Evolutionary conservation across 2,888 invertebrate species (phyloP).

Genomic region (Lypha dubia): DNA sequence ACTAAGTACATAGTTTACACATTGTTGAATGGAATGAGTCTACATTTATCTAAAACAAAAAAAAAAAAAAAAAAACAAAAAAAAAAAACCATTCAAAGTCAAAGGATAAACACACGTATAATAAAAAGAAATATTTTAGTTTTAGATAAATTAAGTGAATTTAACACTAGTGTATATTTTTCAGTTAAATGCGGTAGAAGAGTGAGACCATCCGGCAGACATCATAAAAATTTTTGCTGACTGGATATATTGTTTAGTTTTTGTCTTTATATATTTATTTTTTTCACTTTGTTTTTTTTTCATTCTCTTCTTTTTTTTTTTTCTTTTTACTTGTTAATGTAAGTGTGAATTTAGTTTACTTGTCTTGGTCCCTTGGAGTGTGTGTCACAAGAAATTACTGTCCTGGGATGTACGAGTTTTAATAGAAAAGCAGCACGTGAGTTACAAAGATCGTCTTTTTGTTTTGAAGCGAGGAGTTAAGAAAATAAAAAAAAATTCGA

Average conservation of each 20-base stretch:
- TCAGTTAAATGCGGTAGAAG: neutral
- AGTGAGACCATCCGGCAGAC: constrained; percentile 60
- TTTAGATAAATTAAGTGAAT: constrained; percentile 58
- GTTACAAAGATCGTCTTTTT: constrained; percentile 10
- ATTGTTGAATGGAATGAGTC: constrained; percentile 46
- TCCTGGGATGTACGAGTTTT: constrained; percentile 44
- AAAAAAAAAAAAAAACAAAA: constrained; percentile 43
- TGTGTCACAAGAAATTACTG: constrained; percentile 65
- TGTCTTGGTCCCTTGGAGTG: constrained; percentile 54
- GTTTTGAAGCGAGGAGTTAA: neutral
- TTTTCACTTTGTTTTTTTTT: constrained; percentile 5
- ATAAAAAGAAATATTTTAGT: constrained; percentile 19
- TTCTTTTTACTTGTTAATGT: neutral
- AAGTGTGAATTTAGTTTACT: constrained; percentile 40
- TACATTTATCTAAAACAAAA: constrained; percentile 33
- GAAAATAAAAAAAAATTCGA: neutral
- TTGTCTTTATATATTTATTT: neutral
- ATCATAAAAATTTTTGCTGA: constrained; percentile 66
- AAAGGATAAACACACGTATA: constrained; percentile 22
- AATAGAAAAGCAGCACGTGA: constrained; percentile 6
- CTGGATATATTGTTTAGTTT: constrained; percentile 28
- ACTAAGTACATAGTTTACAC: constrained; percentile 34
- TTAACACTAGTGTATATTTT: constrained; percentile 28
- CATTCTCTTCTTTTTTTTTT: neutral
- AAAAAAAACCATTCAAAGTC: constrained; percentile 13